phyloP scores from a whole-genome alignment of 2,797 vertebrate species.

The Macrochelys suwanniensis region DNA sequence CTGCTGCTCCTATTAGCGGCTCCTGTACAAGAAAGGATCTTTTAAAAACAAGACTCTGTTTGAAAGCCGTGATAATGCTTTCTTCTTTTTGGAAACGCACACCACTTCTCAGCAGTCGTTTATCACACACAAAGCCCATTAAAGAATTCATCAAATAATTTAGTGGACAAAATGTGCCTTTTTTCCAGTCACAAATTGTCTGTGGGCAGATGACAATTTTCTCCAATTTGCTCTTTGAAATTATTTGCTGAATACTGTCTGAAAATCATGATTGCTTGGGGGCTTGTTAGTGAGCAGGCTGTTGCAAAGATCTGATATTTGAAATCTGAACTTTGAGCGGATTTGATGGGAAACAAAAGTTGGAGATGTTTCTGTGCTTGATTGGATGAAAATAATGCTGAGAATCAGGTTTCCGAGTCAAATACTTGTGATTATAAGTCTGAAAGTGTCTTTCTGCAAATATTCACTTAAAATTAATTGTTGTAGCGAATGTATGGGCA shows the following conservation, averaged over 20 bases:
- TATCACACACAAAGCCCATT: not conserved
- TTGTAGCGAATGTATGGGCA: fast-evolving
- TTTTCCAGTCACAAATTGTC: not conserved
- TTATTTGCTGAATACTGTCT: constrained; percentile 30
- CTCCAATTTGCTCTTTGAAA: not conserved
- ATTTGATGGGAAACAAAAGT: constrained; percentile 18
- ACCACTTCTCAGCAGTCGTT: not conserved
- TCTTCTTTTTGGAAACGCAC: not conserved
- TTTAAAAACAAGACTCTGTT: constrained; percentile 1
- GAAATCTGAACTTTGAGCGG: constrained; percentile 64
- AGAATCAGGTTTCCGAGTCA: not conserved
- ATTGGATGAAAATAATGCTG: constrained; percentile 34
- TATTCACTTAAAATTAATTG: not conserved
- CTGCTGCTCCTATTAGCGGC: not conserved
- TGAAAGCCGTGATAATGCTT: not conserved
- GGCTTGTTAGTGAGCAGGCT: constrained; percentile 43
- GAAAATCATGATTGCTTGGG: constrained; percentile 20
- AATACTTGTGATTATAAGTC: not conserved
- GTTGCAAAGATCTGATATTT: constrained; percentile 40
- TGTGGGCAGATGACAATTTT: not conserved
- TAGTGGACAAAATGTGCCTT: not conserved
- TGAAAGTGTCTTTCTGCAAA: not conserved
- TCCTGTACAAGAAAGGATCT: constrained; percentile 1
- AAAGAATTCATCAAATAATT: constrained; percentile 34
- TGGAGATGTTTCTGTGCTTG: not conserved